Conservation (phyloP, 2,113 vertebrate species). For the Xiphorhynchus elegans region DNA sequence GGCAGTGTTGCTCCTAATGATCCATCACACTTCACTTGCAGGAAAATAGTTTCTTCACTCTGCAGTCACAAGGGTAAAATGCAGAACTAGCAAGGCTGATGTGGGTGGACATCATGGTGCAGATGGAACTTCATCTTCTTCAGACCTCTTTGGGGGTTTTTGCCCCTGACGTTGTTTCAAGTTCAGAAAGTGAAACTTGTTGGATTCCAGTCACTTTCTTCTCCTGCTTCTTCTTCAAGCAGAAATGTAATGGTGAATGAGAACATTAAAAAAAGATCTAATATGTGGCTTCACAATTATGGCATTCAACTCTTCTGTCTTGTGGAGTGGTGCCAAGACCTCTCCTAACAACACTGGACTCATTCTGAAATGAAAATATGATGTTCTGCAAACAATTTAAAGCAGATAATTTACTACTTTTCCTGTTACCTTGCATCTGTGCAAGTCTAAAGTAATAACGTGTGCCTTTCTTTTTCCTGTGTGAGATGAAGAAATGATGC, state of each 20-base stretch:
- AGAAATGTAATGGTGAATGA: neutral
- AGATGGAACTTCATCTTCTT: neutral
- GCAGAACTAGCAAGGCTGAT: neutral
- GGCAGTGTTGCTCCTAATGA: neutral
- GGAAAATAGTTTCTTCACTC: neutral
- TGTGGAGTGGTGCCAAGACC: neutral
- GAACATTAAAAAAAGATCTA: neutral
- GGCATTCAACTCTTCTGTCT: neutral
- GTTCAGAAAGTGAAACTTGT: constrained; percentile 4
- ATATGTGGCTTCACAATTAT: neutral
- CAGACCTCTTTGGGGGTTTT: neutral
- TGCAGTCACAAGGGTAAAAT: neutral
- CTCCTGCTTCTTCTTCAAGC: neutral
- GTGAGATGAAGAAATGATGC: neutral
- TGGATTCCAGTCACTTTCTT: constrained; percentile 20
- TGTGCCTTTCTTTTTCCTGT: constrained; percentile 16
- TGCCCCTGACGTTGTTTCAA: neutral
- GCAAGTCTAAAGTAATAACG: constrained; percentile 43
- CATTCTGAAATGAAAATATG: neutral
- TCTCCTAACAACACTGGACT: neutral
- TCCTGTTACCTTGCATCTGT: neutral
- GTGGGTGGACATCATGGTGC: neutral
- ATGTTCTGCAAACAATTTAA: neutral
- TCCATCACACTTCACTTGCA: constrained; percentile 21
- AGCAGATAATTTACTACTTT: neutral